Base-by-base conservation (phyloP, 2,113 vertebrate genomes). In the Nibea coibor region DNA sequence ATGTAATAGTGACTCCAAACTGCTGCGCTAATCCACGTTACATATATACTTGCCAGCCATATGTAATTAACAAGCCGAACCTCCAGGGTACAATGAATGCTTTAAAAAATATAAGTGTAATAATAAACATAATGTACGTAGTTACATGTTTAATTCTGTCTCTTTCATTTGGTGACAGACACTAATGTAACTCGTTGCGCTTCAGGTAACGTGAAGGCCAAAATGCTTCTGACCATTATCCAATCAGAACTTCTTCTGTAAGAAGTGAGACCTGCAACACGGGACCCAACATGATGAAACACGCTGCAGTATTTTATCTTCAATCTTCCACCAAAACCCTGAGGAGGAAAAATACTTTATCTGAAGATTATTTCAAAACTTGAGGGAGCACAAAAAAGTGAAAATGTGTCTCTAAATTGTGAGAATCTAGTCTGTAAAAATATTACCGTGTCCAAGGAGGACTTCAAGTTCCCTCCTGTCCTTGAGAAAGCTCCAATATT, bases 241-340 rank as follows among this genome's bases (percentile, higher is more conserved):
- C 14, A 56, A 43, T 57, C 53, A 45, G 3, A 28, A 6, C n/a
- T 5, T 16, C 45, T 3, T 45, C 43, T 35, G 7, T 35, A 39
- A 14, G 11, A 45, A 45, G 12, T 45, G 3, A 45, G 35, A 45
- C 10, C 57, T 8, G 16, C 28, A 42, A 9, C 10, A 4, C 2
- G 10, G 16, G 42, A 20, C 43, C 43, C 14, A n/a, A 48, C 54
- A 4, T 11, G 75, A 68, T 72, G 24, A 72, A 72, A 80, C 50
- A 65, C 3, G 26, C 20, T 28, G 43, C 61, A 15, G 39, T 10
- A 20, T 50, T 56, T 64, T 10, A 63, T 71, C 35, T 26, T 42
- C 31, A 20, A n/a, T 43, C 31, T 43, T 26, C 11, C 28, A 10
- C 10, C 15, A 26, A 80, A 28, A 28, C 51, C 47, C 62, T 0